These are phyloP conservation scores for Coptodon rendalli DNA, from an alignment of 2,113 vertebrate genomes.

Conservation along the genomic window DNA sequence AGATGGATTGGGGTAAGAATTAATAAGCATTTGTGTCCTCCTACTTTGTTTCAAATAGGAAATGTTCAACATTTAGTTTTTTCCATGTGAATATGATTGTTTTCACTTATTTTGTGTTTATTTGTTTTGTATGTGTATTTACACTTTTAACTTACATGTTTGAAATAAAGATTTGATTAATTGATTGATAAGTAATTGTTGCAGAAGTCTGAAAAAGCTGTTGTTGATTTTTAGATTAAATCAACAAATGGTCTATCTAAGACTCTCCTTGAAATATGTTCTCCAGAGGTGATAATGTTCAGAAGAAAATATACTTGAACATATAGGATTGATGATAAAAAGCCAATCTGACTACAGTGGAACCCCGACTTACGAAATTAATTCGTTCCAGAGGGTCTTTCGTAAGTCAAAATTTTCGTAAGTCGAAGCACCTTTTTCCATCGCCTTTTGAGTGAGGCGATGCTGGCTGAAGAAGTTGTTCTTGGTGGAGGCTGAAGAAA, in stretches of 20 bases:
- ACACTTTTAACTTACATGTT: background rate
- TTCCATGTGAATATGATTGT: background rate
- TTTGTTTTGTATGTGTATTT: background rate
- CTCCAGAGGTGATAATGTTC: background rate
- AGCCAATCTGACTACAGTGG: background rate
- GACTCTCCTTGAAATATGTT: background rate
- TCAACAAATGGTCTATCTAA: background rate
- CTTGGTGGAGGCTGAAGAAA: too few species aligned
- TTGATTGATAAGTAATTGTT: background rate
- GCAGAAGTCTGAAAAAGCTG: background rate
- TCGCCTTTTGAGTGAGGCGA: too few species aligned
- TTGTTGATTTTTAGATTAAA: background rate
- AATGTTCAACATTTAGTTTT: background rate
- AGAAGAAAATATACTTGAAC: background rate
- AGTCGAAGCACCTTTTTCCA: too few species aligned
- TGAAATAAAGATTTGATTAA: background rate
- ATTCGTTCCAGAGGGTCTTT: too few species aligned
- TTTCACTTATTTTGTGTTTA: background rate
- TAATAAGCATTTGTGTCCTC: background rate
- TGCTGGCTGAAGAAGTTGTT: too few species aligned
- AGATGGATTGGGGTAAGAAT: background rate
- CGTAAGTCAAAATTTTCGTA: too few species aligned
- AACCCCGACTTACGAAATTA: too few species aligned
- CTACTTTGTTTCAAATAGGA: background rate
- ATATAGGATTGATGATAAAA: background rate